phyloP scores from a whole-genome alignment of 2,113 vertebrate species.

The Paratilapia polleni region DNA sequence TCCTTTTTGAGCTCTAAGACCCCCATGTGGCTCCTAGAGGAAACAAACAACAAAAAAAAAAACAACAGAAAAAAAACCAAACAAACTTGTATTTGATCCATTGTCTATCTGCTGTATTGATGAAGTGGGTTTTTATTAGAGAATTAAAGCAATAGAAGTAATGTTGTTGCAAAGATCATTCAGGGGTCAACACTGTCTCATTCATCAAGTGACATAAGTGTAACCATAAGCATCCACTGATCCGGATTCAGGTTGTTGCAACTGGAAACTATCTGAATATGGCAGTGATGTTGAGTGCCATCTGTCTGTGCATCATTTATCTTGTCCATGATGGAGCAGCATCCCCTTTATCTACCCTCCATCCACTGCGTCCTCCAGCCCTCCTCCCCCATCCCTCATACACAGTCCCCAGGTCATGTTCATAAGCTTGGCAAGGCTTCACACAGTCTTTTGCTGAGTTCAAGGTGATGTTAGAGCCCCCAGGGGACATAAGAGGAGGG shows the following conservation, averaged over 20 bases:
- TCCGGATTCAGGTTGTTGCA: conserved; percentile 35
- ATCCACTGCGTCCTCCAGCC: conserved; percentile 10
- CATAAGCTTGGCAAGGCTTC: conserved; percentile 78
- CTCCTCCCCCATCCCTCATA: conserved; percentile 3
- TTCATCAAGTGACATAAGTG: neutral
- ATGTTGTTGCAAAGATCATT: neutral
- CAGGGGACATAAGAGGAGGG: conserved; percentile 58
- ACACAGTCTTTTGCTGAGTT: conserved; percentile 60
- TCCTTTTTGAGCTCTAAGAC: conserved; percentile 26
- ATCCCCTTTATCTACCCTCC: conserved; percentile 52
- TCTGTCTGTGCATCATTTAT: conserved; percentile 78
- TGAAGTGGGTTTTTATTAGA: neutral
- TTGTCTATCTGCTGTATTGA: neutral
- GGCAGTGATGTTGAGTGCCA: conserved; percentile 60
- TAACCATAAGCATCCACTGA: conserved; percentile 25
- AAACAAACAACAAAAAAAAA: too few species aligned
- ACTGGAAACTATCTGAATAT: conserved; percentile 55
- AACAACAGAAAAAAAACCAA: too few species aligned
- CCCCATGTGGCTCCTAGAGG: conserved; percentile 45
- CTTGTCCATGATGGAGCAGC: conserved; percentile 60
- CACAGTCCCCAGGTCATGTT: conserved; percentile 71
- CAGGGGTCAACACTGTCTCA: conserved; percentile 21
- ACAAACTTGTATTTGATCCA: neutral
- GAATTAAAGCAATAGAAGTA: neutral
- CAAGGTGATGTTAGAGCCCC: conserved; percentile 69